Evolutionary conservation across 1,140 invertebrate species (phyloP).

Genomic region (Hycleus cichorii): DNA sequence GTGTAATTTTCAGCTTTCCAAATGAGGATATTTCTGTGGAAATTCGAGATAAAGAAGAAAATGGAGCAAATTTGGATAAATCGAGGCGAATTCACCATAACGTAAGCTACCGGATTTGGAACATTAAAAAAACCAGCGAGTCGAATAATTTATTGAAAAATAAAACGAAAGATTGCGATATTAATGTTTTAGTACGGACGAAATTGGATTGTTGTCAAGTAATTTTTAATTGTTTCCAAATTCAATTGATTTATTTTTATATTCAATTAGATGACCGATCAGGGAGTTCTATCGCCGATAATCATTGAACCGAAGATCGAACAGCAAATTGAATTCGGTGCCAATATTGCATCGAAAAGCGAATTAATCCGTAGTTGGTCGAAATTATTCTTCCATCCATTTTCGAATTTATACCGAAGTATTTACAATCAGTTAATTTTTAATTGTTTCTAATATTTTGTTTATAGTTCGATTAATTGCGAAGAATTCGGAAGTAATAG

Average conservation of each 20-base stretch:
- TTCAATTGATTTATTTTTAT: constrained; percentile 1
- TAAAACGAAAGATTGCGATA: constrained; percentile 34
- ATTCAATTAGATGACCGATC: constrained; percentile 19
- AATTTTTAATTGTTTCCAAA: constrained; percentile 9
- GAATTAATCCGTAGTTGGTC: constrained; percentile 44
- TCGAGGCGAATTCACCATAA: constrained; percentile 29
- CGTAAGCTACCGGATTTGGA: constrained; percentile 43
- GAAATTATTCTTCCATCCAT: constrained; percentile 41
- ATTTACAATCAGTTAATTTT: constrained; percentile 4
- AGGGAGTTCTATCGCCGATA: constrained; percentile 28
- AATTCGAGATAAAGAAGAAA: background rate
- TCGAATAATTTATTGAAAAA: constrained; percentile 39
- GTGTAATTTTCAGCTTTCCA: background rate
- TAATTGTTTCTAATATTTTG: background rate
- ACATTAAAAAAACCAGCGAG: constrained; percentile 33
- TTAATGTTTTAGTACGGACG: constrained; percentile 42
- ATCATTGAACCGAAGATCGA: constrained; percentile 44
- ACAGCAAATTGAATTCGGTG: constrained; percentile 43
- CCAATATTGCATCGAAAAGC: constrained; percentile 39
- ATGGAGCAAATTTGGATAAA: background rate
- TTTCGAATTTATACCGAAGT: constrained; percentile 43
- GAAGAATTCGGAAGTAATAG: constrained; percentile 37
- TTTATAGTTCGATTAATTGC: constrained; percentile 39
- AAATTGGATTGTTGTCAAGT: constrained; percentile 43
- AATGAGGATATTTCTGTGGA: background rate